Evolutionary conservation across 2,888 invertebrate species (phyloP).

Genomic region (Acrocera orbiculus): DNA sequence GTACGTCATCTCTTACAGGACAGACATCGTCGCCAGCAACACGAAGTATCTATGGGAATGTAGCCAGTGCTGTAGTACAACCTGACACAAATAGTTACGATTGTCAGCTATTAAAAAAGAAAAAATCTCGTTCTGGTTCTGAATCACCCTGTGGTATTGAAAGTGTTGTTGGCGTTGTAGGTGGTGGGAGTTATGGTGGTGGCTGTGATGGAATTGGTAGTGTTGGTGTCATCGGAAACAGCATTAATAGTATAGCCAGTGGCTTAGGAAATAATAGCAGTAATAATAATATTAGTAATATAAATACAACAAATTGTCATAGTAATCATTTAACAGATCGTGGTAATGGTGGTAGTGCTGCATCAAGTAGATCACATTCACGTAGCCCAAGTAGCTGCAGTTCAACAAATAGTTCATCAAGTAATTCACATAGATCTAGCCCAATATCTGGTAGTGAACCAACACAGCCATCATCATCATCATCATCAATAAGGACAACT

Average conservation of each 20-base stretch:
- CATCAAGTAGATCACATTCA: conserved; percentile 38
- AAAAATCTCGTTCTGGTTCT: conserved; percentile 34
- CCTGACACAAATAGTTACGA: conserved; percentile 17
- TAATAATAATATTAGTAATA: conserved; percentile 29
- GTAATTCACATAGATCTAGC: conserved; percentile 31
- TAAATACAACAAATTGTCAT: conserved; percentile 19
- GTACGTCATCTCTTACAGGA: conserved; percentile 19
- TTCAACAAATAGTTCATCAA: conserved; percentile 30
- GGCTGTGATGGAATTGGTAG: conserved; percentile 22
- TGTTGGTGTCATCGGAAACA: conserved; percentile 1
- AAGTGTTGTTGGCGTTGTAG: conserved; percentile 11
- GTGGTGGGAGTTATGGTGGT: conserved; percentile 13
- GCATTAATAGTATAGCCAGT: no score
- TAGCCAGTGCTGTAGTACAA: conserved; percentile 19
- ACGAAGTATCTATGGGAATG: conserved; percentile 25
- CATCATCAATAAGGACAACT: conserved; percentile 21
- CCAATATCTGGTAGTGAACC: conserved; percentile 27
- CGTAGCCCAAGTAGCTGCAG: conserved; percentile 33
- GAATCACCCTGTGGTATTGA: conserved; percentile 28
- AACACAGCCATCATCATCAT: conserved; percentile 14
- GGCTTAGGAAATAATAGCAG: conserved; percentile 15
- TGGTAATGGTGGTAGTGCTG: conserved; percentile 30
- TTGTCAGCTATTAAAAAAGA: conserved; percentile 22
- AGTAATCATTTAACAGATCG: conserved; percentile 16
- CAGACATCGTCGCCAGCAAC: conserved; percentile 12